Percentiles rank a stretch among this genome's conserved stretches.
Conservation (phyloP, 23 tunicate genomes). For the Trididemnum clinides region DNA sequence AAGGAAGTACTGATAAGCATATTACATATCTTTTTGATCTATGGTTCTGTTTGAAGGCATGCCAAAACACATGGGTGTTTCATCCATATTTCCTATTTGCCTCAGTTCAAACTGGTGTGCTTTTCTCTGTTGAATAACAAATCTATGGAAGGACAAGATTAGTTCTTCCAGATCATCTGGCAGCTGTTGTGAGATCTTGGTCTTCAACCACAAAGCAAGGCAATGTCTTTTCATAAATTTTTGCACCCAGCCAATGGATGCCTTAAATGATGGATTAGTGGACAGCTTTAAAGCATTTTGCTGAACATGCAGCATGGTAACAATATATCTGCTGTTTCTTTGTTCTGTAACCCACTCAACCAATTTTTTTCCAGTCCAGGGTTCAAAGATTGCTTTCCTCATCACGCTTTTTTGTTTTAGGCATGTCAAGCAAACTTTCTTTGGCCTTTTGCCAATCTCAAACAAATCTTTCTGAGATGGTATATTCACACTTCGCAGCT, state of each 20-base stretch:
- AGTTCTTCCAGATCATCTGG: constrained; percentile 18
- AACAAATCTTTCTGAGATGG: constrained; percentile 11
- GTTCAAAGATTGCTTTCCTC: background rate
- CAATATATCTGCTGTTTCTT: constrained; percentile 3
- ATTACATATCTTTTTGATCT: background rate
- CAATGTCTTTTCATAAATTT: background rate
- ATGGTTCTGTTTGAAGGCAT: constrained; percentile 31
- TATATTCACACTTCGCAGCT: background rate
- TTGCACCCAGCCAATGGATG: constrained; percentile 4
- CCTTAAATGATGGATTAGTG: background rate
- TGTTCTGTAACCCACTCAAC: background rate
- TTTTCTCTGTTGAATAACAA: constrained; percentile 20
- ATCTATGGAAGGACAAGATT: background rate
- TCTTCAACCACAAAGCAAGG: background rate
- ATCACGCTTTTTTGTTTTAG: background rate
- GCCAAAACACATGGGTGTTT: constrained; percentile 44
- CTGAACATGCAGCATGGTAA: background rate
- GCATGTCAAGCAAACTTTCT: background rate
- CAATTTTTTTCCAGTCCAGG: background rate
- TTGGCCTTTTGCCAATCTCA: constrained; percentile 7
- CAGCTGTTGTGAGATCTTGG: constrained; percentile 5
- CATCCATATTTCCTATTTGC: constrained; percentile 25
- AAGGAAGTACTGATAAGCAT: background rate
- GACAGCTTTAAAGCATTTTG: background rate
- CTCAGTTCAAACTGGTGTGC: background rate